These are phyloP conservation scores for Thaleichthys pacificus DNA, from an alignment of 2,797 vertebrate species.

Conservation along the genomic window DNA sequence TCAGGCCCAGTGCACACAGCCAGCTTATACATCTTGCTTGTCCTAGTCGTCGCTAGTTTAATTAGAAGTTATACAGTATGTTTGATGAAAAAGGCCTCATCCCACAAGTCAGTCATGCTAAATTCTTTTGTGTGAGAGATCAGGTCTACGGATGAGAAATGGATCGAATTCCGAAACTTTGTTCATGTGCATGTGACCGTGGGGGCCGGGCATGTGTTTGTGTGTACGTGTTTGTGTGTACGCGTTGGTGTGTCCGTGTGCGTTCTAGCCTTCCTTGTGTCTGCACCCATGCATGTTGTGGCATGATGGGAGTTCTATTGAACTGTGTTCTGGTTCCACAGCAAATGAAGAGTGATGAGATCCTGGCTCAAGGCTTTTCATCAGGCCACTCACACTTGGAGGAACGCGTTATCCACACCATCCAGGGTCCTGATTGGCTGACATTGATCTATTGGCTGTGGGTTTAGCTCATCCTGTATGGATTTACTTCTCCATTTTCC, in stretches of 20 bases:
- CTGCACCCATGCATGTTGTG: not conserved
- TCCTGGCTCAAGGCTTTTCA: slow-evolving; percentile 31
- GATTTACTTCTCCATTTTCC: slow-evolving; percentile 36
- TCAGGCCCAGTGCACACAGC: slow-evolving; percentile 29
- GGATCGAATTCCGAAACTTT: slow-evolving; percentile 52
- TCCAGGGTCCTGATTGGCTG: slow-evolving; percentile 47
- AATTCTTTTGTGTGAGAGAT: slow-evolving; percentile 49
- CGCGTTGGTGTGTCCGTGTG: not conserved
- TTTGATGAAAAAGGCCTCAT: slow-evolving; percentile 27
- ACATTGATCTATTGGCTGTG: slow-evolving; percentile 41
- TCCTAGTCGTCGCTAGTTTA: slow-evolving; percentile 17
- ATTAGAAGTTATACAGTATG: slow-evolving; percentile 33
- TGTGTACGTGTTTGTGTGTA: not conserved
- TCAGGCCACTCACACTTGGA: slow-evolving; percentile 38
- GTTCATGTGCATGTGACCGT: not conserved
- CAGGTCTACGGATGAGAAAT: slow-evolving; percentile 58
- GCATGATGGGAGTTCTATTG: not conserved
- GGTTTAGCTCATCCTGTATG: slow-evolving; percentile 36
- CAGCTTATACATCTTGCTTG: slow-evolving; percentile 23
- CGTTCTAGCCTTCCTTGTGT: not conserved
- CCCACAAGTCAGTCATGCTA: slow-evolving; percentile 20
- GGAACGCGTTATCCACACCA: slow-evolving; percentile 37
- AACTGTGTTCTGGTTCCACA: not conserved
- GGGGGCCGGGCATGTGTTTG: not conserved
- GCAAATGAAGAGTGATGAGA: slow-evolving; percentile 49